These are phyloP conservation scores for Drosophila kambysellisi DNA, from an alignment of 2,888 invertebrate species.

Conservation along the genomic window DNA sequence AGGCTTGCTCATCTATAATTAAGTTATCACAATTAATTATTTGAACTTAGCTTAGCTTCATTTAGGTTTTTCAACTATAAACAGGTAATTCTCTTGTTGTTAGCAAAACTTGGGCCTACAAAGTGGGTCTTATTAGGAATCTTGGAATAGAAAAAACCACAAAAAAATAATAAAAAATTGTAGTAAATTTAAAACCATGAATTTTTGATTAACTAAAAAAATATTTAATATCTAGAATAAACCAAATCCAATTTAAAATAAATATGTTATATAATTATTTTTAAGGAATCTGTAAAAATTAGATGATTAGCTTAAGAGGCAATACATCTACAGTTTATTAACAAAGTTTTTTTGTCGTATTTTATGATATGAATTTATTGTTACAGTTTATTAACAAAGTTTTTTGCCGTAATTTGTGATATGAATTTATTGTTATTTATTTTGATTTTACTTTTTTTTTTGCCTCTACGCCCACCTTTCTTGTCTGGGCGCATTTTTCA, in stretches of 20 bases:
- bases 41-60: slow-evolving; percentile 3
- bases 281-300: neutral
- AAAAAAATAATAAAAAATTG: neutral
- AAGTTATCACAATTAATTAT: slow-evolving; percentile 14
- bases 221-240: neutral
- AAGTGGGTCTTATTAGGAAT: neutral
- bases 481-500: neutral
- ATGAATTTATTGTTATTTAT: neutral
- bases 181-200: neutral
- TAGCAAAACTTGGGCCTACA: too few species aligned
- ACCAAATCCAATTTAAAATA: neutral
- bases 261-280: too few species aligned
- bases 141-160: neutral
- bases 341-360: neutral
- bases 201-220: neutral
- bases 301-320: neutral
- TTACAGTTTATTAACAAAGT: neutral
- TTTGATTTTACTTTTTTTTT: neutral
- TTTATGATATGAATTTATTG: neutral
- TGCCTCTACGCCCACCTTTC: neutral
- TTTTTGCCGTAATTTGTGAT: neutral
- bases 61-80: neutral
- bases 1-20: slow-evolving; percentile 37
- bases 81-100: neutral
- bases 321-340: neutral